Base-by-base conservation (phyloP, 2,888 invertebrate species). In the Coenonympha arcania region DNA sequence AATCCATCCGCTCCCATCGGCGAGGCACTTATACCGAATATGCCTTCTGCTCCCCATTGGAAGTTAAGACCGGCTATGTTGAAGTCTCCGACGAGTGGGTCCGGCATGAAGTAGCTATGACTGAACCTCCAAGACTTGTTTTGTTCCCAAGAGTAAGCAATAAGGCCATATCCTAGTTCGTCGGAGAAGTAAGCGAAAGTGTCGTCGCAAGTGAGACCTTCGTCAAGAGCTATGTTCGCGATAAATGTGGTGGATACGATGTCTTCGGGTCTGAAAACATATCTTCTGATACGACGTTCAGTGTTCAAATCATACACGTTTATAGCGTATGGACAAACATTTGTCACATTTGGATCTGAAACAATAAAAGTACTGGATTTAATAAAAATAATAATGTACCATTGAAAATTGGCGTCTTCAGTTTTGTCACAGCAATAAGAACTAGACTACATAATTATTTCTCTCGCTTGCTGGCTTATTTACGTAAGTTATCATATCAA, bases 181-280 rank as follows among this genome's bases (percentile, higher is more conserved):
- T 95, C 94, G 0, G 93, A 91, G 77, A 93, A 89, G 71, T 94
- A 94, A 0, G 93, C 93, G 66, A 87, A 93, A 0, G 92, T 89
- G 66, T 94, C 93, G 2, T 93, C 91, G 66, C 94, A 94, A 34
- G 84, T 88, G 61, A 87, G 86, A 22, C 93, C 93, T 57, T 93
- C 86, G 65, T 95, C 95, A 2, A 94, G 89, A n/a, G 91, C 93
- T 50, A 93, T 93, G 66, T 93, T 95, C n/a, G 94, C 94, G 55
- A 95, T 93, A 72, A 94, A 94, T 0, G 94, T 94, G 33, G 92
- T 89, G 45, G 90, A 77, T 56, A 93, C 92, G 15, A 91, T 93
- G 63, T 94, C 93, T 54, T 92, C 92, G 0, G 90, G 79, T 13
- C 89, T 88, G 57, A 94, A 87, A 47, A 88, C 90, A 64, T 93